Conservation (phyloP, 2,113 vertebrate species). For the Sakesphorus luctuosus region DNA sequence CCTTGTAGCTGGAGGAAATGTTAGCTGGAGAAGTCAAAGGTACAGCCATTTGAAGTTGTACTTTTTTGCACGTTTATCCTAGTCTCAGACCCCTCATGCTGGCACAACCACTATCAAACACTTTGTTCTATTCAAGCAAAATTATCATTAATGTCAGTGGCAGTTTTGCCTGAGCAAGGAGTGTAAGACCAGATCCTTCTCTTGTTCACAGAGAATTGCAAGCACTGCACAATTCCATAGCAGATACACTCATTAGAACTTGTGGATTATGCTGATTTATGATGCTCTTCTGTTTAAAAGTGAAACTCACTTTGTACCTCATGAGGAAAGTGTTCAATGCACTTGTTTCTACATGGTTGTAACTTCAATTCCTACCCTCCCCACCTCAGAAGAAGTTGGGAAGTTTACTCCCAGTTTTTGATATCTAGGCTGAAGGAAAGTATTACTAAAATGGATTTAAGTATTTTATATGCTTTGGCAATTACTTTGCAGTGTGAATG, state of each 20-base stretch:
- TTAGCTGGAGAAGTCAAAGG: conserved; percentile 57
- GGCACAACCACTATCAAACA: conserved; percentile 1
- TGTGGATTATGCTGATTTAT: conserved; percentile 39
- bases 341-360: conserved; percentile 31
- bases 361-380: neutral
- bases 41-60: conserved; percentile 42
- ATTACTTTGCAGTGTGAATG: conserved; percentile 68
- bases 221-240: conserved; percentile 47
- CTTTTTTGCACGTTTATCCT: conserved; percentile 23
- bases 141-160: conserved; percentile 56
- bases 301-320: conserved; percentile 12
- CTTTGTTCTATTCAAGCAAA: conserved; percentile 53
- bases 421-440: conserved; percentile 67
- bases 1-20: conserved; percentile 67
- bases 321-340: conserved; percentile 19
- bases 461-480: conserved; percentile 70
- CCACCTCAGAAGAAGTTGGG: conserved; percentile 24
- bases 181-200: conserved; percentile 53
- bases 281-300: conserved; percentile 46
- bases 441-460: conserved; percentile 74
- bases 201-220: conserved; percentile 61
- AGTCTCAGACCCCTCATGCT: conserved; percentile 8
- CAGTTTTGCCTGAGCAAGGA: conserved; percentile 63
- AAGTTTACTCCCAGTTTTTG: conserved; percentile 68
- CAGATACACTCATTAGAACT: conserved; percentile 60